Percentiles rank a stretch among this genome's conserved stretches.
These are phyloP conservation scores for Panthera uncia DNA, from an alignment of 2,113 vertebrate species.

Conservation along the genomic window DNA sequence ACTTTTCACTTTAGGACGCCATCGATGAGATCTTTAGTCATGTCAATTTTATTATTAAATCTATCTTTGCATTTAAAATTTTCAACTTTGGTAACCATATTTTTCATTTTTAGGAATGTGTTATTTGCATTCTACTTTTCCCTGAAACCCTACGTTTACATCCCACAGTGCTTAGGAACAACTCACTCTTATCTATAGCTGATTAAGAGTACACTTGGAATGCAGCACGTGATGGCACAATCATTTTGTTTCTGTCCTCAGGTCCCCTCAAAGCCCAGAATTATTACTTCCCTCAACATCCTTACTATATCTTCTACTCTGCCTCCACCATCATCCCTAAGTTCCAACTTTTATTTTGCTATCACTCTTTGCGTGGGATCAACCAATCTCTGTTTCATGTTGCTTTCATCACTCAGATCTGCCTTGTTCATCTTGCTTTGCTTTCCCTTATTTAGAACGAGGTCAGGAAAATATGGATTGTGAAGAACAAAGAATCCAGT, in stretches of 20 bases:
- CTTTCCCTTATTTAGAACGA: neutral
- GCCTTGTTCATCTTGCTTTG: neutral
- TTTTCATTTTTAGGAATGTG: neutral
- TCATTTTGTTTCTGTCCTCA: neutral
- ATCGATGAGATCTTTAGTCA: neutral
- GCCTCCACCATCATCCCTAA: neutral
- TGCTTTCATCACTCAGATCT: neutral
- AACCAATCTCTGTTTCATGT: neutral
- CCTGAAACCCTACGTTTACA: neutral
- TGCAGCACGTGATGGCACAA: neutral
- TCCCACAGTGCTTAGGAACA: neutral
- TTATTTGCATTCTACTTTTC: neutral
- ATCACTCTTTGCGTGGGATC: neutral
- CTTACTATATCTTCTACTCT: neutral
- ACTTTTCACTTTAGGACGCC: neutral
- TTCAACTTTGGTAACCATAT: neutral
- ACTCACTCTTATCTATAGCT: neutral
- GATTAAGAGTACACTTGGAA: neutral
- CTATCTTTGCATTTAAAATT: neutral
- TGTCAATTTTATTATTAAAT: neutral
- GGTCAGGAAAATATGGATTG: neutral
- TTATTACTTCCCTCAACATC: neutral
- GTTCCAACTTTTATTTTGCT: neutral
- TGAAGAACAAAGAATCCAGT: neutral
- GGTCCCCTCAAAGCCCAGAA: neutral